Conservation (phyloP, 2,113 vertebrate genomes). For the Tachuris rubrigastra region DNA sequence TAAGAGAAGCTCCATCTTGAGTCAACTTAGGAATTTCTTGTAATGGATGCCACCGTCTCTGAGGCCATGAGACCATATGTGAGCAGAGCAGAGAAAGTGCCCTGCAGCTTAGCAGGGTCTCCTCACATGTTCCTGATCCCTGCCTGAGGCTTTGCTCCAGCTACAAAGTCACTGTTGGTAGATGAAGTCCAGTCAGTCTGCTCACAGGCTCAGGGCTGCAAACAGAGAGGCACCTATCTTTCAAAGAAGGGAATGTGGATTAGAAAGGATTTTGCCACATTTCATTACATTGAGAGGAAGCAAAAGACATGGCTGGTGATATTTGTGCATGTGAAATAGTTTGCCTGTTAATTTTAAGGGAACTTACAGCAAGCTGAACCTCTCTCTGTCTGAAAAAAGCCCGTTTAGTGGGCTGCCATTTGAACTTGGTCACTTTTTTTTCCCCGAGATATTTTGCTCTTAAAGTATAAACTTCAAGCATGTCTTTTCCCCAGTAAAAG, state of each 20-base stretch:
- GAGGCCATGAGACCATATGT: background rate
- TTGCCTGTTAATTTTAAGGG: background rate
- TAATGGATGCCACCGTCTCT: background rate
- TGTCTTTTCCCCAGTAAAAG: background rate
- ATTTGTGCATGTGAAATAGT: background rate
- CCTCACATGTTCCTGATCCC: background rate
- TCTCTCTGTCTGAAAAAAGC: background rate
- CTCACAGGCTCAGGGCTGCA: background rate
- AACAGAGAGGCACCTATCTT: background rate
- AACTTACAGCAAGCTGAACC: background rate
- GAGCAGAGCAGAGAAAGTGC: background rate
- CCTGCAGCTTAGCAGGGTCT: background rate
- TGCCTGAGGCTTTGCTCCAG: background rate
- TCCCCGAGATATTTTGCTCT: background rate
- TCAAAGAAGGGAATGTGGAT: background rate
- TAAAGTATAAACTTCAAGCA: background rate
- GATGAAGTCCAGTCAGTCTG: background rate
- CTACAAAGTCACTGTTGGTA: background rate
- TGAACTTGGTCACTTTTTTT: background rate
- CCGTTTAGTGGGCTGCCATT: background rate
- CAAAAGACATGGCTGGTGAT: background rate
- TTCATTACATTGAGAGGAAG: background rate
- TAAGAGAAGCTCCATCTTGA: background rate
- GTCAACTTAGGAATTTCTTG: background rate
- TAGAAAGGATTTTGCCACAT: background rate